Conservation (phyloP, 2,113 vertebrate species). For the Erinaceus europaeus region DNA sequence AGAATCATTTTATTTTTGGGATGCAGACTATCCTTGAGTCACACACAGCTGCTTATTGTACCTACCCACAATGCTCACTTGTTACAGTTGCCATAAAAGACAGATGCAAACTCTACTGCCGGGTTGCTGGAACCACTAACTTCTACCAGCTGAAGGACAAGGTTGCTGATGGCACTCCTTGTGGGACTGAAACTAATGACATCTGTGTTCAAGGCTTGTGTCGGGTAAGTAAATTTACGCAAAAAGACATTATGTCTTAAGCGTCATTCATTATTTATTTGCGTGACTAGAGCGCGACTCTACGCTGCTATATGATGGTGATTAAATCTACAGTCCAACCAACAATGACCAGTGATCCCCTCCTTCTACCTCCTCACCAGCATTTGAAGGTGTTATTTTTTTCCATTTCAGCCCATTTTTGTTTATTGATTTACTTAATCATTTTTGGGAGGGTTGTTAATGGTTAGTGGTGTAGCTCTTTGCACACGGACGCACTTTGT, state of each 20-base stretch:
- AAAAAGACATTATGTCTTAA: no score
- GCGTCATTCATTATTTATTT: no score
- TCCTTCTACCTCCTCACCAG: not conserved
- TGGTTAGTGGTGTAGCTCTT: no score
- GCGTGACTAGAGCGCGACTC: no score
- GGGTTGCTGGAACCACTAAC: slow-evolving; percentile 91
- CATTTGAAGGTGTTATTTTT: no score
- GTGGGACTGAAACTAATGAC: slow-evolving; percentile 93
- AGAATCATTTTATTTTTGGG: not conserved
- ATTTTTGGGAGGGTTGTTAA: no score
- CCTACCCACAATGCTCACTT: slow-evolving; percentile 61
- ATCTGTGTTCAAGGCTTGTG: slow-evolving; percentile 99
- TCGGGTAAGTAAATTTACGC: slow-evolving; percentile 86
- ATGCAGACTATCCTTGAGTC: no score
- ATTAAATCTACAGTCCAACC: slow-evolving; percentile 31
- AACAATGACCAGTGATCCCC: no score
- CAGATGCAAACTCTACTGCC: slow-evolving; percentile 98
- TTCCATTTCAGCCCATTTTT: not conserved
- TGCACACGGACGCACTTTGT: no score
- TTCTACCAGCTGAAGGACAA: slow-evolving; percentile 97
- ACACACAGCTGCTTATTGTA: not conserved
- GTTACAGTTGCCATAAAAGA: slow-evolving; percentile 94
- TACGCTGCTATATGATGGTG: no score
- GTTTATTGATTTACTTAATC: no score
- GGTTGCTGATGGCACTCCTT: slow-evolving; percentile 94